Conservation (phyloP, 2,113 vertebrate genomes). For the Tragelaphus scriptus region DNA sequence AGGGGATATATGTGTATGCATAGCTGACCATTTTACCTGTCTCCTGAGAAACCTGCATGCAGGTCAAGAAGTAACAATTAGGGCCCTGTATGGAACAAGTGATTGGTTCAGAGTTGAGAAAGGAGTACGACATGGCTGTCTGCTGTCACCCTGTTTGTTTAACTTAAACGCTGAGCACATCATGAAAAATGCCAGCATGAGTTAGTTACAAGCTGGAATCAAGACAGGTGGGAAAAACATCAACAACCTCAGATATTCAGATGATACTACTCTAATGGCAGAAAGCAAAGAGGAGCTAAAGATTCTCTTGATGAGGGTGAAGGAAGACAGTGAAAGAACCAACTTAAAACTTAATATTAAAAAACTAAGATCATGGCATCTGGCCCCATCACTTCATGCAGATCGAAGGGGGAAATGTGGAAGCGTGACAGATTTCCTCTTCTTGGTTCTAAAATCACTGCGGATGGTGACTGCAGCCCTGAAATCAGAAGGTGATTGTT, state of each 20-base stretch:
- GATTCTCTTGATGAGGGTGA: background rate
- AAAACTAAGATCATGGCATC: background rate
- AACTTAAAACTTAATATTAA: background rate
- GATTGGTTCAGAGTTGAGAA: background rate
- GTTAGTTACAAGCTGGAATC: background rate
- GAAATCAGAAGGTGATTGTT: background rate
- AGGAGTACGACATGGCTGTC: accelerated
- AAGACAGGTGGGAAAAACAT: background rate
- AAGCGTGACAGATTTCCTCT: background rate
- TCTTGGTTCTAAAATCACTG: background rate
- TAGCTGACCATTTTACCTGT: background rate
- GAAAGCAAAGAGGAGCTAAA: background rate
- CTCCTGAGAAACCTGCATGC: background rate
- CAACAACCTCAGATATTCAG: background rate
- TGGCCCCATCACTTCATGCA: background rate
- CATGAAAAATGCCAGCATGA: background rate
- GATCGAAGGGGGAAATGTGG: background rate
- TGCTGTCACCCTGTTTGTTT: background rate
- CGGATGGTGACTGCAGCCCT: background rate
- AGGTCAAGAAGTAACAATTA: background rate
- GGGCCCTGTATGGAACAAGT: background rate
- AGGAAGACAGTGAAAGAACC: background rate
- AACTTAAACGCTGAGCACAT: background rate
- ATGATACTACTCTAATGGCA: background rate
- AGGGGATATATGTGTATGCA: background rate